Base-by-base conservation (phyloP, 2,888 invertebrate genomes). In the Helobdella robusta region DNA sequence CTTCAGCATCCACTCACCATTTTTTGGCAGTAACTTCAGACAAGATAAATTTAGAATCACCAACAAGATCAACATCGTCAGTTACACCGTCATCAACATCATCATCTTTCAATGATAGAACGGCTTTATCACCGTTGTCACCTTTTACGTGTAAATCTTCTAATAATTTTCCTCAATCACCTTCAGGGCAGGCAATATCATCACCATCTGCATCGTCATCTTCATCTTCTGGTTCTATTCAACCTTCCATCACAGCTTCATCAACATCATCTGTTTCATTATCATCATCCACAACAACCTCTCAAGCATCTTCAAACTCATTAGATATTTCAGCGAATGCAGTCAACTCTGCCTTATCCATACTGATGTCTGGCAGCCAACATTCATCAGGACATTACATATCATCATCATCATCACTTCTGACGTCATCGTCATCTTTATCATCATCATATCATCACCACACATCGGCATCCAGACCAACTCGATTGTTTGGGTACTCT, bases 311-410 rank as follows among this genome's bases (percentile, higher is more conserved):
- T 20, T 8, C 32, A 32, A 54, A 6, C 32, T 54, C 6, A 18
- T 25, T 65, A 11, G 65, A 65, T 56, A 65, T 60, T 15, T 65
- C 65, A 20, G 59, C 60, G 15, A 60, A 65, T 34, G 59, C 65
- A 0, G 65, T 65, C 48, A 65, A 36, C 60, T 60, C 60, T n/a
- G 65, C 65, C 20, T 25, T 65, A n/a, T 65, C 65, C 5, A 60
- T 65, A 23, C 65, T 65, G 20, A 44, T 65, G 50, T 52, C 50
- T 20, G 52, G 34, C 25, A 63, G 34, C 30, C 36, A 32, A 1
- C 20, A 50, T 30, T 56, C 56, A 4, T n/a, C 28, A 11, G 1
- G 18, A n/a, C 56, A 28, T n/a, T 32, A 56, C 56, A 56, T 32
- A 4, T 25, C 32, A n/a, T 28, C 28, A 30, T 56, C 56, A 6